A percentile compares a stretch with the other conserved stretches of the same genome.
Conservation (phyloP, 2,888 invertebrate genomes). For the Lottia gigantea region DNA sequence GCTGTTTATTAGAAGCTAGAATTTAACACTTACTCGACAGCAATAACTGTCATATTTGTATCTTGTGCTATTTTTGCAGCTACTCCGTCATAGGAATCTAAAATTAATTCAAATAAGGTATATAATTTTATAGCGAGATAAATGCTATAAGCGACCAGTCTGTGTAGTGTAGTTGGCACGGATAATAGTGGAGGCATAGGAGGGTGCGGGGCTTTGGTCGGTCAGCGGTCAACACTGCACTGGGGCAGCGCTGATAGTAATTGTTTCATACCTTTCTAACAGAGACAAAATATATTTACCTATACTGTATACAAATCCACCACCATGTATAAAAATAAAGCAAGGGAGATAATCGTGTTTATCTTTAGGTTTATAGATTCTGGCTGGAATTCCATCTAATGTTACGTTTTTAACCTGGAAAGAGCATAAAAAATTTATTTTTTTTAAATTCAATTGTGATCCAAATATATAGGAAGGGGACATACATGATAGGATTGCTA, state of each 20-base stretch:
- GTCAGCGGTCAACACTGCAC: too few species aligned
- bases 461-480: too few species aligned
- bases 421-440: not conserved
- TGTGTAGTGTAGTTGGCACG: too few species aligned
- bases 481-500: too few species aligned
- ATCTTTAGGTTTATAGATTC: constrained; percentile 28
- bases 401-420: constrained; percentile 26
- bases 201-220: too few species aligned
- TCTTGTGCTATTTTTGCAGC: constrained; percentile 14
- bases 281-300: constrained; percentile 20
- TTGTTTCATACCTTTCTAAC: not conserved
- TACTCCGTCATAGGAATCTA: constrained; percentile 20
- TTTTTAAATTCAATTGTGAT: too few species aligned
- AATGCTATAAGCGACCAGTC: too few species aligned
- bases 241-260: too few species aligned
- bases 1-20: too few species aligned
- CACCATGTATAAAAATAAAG: constrained; percentile 43
- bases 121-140: too few species aligned
- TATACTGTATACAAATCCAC: constrained; percentile 28
- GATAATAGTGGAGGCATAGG: too few species aligned
- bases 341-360: constrained; percentile 25
- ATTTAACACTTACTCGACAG: constrained; percentile 22
- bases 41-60: constrained; percentile 20
- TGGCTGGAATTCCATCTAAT: constrained; percentile 32
- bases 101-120: not conserved